Evolutionary conservation across 2,797 vertebrate genomes (phyloP).

Genomic region (Chanos chanos): DNA sequence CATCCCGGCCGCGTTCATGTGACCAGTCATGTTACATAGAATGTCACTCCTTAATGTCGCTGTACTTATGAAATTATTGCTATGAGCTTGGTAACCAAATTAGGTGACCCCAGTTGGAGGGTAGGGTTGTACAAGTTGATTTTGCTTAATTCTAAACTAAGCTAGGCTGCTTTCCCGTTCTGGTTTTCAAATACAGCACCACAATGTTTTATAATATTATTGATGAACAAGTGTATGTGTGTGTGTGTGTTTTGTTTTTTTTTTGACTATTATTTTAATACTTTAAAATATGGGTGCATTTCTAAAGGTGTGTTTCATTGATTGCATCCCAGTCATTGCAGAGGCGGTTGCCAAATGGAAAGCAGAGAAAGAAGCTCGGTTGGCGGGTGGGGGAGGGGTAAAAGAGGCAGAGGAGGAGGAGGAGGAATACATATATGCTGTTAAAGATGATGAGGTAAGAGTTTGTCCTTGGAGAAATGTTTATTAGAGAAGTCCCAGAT

Average conservation of each 20-base stretch:
- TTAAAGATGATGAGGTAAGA: slow-evolving; percentile 79
- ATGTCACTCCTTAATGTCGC: too few relatives aligned
- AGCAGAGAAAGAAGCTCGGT: slow-evolving; percentile 74
- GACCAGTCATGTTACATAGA: background rate
- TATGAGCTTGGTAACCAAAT: too few relatives aligned
- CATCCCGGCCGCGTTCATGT: background rate
- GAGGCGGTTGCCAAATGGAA: slow-evolving; percentile 87
- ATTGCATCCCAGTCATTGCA: slow-evolving; percentile 67
- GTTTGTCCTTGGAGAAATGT: background rate
- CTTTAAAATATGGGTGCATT: too few relatives aligned
- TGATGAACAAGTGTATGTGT: too few relatives aligned
- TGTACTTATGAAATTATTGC: too few relatives aligned
- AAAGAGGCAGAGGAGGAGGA: slow-evolving; percentile 80
- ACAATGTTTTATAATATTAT: too few relatives aligned
- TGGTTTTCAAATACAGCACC: too few relatives aligned
- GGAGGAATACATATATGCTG: slow-evolving; percentile 83
- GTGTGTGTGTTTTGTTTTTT: background rate
- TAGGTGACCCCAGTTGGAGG: background rate
- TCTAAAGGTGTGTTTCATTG: too few relatives aligned
- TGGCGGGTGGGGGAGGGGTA: slow-evolving; percentile 66
- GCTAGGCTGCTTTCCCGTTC: too few relatives aligned
- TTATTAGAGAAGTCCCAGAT: too few relatives aligned
- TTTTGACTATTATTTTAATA: background rate
- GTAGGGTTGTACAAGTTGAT: background rate
- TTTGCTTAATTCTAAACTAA: too few relatives aligned